Base-by-base conservation (phyloP, 1,140 invertebrate species). In the Drosophila navojoa region DNA sequence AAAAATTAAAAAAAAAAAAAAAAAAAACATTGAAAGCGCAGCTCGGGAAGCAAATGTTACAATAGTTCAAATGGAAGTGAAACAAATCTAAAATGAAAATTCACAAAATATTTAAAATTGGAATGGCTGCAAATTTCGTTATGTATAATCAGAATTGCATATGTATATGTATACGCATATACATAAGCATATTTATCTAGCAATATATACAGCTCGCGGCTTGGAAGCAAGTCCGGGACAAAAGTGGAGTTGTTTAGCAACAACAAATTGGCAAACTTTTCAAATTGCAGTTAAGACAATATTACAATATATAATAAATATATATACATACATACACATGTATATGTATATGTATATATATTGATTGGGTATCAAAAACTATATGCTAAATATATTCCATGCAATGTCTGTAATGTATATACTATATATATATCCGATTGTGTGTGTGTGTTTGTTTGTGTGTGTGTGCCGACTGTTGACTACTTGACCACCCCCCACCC, bases 111-210 rank as follows among this genome's bases (percentile, higher is more conserved):
- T 16, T 11, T 2, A 11, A 11, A 15, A 6, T 45, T 59, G 58
- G 57, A 71, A 71, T 71, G 50, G 29, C 49, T 61, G 44, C 50
- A 54, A 19, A 54, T 61, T 59, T 52, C 16, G 19, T 45, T 42
- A 44, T 67, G 35, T 5, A 40, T 42, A 27, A 19, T 40, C 53
- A 53, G 55, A 50, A 50, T 68, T 15, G 4, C 11, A 16, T 38
- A 54, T 42, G 53, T 59, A 57, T 2, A 16, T 38, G 38, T 42
- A 69, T 67, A 57, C 5, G 27, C n/a, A 27, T 40, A 67, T 60
- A 44, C 54, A 53, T 42, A 53, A 49, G 35, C 27, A 11, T 35
- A 16, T 53, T 4, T 49, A 13, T 49, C 25, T 16, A 49, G 47
- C 47, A 49, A 4, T 49, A 49, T 49, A 19, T 49, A 49, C 47